These are phyloP conservation scores for Ametastegia equiseti DNA, from an alignment of 2,888 invertebrate genomes.

Conservation along the genomic window DNA sequence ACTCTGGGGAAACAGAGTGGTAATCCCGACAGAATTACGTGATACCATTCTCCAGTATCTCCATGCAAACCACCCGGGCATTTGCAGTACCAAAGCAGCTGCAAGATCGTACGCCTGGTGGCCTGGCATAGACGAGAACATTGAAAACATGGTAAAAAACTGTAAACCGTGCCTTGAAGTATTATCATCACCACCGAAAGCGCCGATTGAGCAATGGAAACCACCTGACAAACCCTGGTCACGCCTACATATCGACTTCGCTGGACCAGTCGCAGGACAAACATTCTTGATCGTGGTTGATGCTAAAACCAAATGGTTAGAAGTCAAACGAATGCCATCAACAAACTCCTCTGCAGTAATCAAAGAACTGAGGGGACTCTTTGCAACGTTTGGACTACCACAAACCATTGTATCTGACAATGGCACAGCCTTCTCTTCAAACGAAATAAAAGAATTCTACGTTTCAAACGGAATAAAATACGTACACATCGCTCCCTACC, in stretches of 20 bases:
- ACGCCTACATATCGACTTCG: conserved; percentile 56
- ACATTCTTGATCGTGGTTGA: conserved; percentile 59
- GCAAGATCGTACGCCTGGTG: no score
- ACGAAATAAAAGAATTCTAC: conserved; percentile 58
- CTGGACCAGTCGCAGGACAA: conserved; percentile 55
- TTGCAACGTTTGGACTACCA: conserved; percentile 43
- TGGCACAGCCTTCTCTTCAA: conserved; percentile 58
- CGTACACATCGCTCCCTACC: conserved; percentile 30
- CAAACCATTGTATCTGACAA: conserved; percentile 50
- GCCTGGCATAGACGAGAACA: no score
- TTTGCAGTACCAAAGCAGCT: conserved; percentile 29
- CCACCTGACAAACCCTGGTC: conserved; percentile 44
- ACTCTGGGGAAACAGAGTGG: conserved; percentile 56
- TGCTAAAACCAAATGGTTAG: conserved; percentile 56
- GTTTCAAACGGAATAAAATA: conserved; percentile 54
- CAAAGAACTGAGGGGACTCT: conserved; percentile 50
- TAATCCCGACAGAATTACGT: conserved; percentile 51
- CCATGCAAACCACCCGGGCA: conserved; percentile 47
- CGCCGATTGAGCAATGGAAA: not conserved
- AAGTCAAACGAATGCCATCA: conserved; percentile 53
- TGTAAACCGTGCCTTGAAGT: not conserved
- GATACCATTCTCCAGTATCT: conserved; percentile 50
- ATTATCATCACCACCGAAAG: not conserved
- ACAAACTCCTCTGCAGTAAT: conserved; percentile 54
- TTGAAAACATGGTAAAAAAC: no score